Evolutionary conservation across 2,888 invertebrate species (phyloP), one percentile per base, ranked within the genome.

Genomic region (Aphrophora alni): DNA sequence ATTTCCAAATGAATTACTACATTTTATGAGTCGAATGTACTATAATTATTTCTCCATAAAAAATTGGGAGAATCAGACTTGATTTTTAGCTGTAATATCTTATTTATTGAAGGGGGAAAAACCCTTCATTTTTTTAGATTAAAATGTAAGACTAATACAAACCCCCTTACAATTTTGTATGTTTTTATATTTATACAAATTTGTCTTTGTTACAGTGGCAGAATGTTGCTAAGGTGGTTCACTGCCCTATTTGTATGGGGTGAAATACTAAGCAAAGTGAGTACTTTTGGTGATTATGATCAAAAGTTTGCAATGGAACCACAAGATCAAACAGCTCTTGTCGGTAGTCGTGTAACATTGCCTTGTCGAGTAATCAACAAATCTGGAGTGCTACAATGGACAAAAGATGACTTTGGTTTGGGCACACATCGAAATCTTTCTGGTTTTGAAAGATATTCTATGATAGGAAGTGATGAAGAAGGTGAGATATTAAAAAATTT

Each of bases 391-490:
- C 91, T 98, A 78, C 98, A 98, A 88, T 99, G 99, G 99, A 98
- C 98, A 81, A 96, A 97, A 87, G 97, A 98, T 87, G 98, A 97
- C 87, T 98, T 98, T 87, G 98, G 98, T 0, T 91, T 99, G 38
- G 98, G 98, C 0, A 93, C 95, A 0, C 96, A 97, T 87, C 91
- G 98, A 84, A 95, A 96, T 86, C 91, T 98, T 81, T 95, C 95
- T 82, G 97, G 97, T 59, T 98, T 95, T 89, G 96, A 97, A 82
- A 92, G 98, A 81, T 98, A 98, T 89, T 93, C 95, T 84, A 98
- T 99, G 98, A 95, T 98, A 84, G 98, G 98, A 71, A 97, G 95
- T 87, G 97, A 97, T 87, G 97, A 96, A 88, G 97, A 97, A 92
- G 98, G 98, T 93, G 88, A 89, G 51, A n/a, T n/a, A n/a, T n/a